Percentiles rank a stretch among this genome's conserved stretches.
These are phyloP conservation scores for Ptychoptera albimana DNA, from an alignment of 2,888 invertebrate species.

Conservation along the genomic window DNA sequence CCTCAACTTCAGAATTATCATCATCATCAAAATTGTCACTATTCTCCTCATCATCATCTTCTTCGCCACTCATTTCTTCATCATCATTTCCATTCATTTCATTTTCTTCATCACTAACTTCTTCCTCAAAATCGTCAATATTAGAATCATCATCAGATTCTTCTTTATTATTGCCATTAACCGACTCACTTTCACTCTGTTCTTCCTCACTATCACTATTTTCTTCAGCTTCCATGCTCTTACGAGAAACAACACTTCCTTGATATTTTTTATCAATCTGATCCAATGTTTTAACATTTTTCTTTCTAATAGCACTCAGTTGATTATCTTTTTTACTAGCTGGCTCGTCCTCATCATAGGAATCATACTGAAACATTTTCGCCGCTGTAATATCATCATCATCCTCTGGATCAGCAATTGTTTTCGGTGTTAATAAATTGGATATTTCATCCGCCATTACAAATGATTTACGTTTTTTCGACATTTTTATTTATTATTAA, in stretches of 20 bases:
- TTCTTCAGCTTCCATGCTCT: constrained; percentile 19
- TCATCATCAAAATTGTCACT: constrained; percentile 16
- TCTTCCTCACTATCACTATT: constrained; percentile 11
- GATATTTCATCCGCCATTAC: background rate
- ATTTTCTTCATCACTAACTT: constrained; percentile 9
- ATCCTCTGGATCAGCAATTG: constrained; percentile 28
- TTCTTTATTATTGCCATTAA: constrained; percentile 15
- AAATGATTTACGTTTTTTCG: no score
- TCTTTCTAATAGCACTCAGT: constrained; percentile 49
- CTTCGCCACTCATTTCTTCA: constrained; percentile 8
- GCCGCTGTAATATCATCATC: constrained; percentile 43
- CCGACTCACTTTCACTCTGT: constrained; percentile 10
- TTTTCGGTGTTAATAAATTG: constrained; percentile 1
- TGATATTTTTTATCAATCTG: constrained; percentile 58
- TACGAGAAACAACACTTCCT: constrained; percentile 52
- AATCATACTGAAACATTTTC: constrained; percentile 32
- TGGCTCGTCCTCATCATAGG: constrained; percentile 15
- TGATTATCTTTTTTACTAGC: constrained; percentile 23
- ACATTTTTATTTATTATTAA: no score
- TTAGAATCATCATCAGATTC: constrained; percentile 15
- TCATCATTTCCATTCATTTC: constrained; percentile 12
- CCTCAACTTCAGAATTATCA: constrained; percentile 13
- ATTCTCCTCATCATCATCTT: constrained; percentile 15
- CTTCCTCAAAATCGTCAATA: constrained; percentile 14
- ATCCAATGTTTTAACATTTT: constrained; percentile 47